Conservation (phyloP, 2,797 vertebrate genomes). For the Psittacula echo region DNA sequence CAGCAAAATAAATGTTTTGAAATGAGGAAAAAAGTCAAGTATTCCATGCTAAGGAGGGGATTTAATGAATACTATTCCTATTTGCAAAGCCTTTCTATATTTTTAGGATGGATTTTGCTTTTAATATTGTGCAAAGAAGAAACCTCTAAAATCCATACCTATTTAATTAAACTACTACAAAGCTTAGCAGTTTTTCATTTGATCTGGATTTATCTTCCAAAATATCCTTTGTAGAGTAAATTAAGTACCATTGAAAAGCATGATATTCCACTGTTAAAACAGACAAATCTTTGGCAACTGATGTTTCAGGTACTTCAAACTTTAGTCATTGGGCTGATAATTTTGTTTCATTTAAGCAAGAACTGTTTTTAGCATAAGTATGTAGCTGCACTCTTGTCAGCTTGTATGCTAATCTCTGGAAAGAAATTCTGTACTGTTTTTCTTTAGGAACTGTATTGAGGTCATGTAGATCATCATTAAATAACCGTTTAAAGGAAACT, state of each 20-base stretch:
- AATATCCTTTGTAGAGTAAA: neutral
- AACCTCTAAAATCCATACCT: neutral
- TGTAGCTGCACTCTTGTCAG: neutral
- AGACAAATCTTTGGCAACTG: neutral
- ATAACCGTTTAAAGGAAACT: slow-evolving; percentile 1
- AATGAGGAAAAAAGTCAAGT: neutral
- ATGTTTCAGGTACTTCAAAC: neutral
- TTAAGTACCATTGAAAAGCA: neutral
- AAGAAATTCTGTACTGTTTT: neutral
- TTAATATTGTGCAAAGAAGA: neutral
- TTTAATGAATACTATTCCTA: neutral
- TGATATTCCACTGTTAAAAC: neutral
- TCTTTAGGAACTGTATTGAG: neutral
- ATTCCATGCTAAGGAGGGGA: neutral
- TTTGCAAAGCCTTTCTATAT: neutral
- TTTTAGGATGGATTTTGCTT: neutral
- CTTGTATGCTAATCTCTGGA: neutral
- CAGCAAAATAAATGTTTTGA: neutral
- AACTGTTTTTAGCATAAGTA: neutral
- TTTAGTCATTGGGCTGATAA: neutral
- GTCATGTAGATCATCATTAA: slow-evolving; percentile 12
- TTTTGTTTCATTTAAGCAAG: neutral
- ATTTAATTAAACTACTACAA: neutral
- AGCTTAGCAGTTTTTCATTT: neutral
- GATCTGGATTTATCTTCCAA: neutral